phyloP scores from a whole-genome alignment of 2,113 vertebrate species.

The Pteronura brasiliensis region DNA sequence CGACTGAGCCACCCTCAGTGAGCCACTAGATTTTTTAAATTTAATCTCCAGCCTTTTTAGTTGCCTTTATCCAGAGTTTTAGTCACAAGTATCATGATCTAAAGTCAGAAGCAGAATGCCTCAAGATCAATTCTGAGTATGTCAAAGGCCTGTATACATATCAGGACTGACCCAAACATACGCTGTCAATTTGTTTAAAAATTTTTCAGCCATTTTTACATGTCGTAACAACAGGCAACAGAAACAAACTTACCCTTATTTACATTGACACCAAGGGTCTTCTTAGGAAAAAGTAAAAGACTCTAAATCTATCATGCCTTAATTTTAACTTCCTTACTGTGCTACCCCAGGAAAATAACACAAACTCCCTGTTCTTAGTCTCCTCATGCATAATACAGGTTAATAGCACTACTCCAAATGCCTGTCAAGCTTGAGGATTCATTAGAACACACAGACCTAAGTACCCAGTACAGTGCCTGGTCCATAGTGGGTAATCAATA shows the following conservation, averaged over 20 bases:
- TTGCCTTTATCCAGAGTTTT: not conserved
- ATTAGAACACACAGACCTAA: not conserved
- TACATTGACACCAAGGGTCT: not conserved
- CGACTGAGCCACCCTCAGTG: too few relatives aligned
- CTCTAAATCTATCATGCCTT: not conserved
- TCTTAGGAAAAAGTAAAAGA: not conserved
- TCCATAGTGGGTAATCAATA: not conserved
- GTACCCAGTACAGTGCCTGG: not conserved
- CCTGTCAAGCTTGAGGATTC: not conserved
- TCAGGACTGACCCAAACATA: not conserved
- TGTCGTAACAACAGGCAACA: not conserved
- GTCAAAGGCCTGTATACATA: not conserved
- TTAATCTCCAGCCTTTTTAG: not conserved
- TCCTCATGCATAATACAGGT: not conserved
- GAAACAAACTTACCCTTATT: not conserved
- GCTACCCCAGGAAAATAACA: not conserved
- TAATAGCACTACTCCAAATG: not conserved
- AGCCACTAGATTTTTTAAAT: not conserved
- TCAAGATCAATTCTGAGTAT: not conserved
- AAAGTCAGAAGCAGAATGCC: not conserved
- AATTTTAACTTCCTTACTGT: not conserved
- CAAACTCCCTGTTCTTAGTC: not conserved
- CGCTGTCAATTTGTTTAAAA: not conserved
- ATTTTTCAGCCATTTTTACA: not conserved
- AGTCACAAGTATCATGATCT: not conserved